Evolutionary conservation across 1,140 invertebrate species (phyloP).

Genomic region (Drosophila setifemur): DNA sequence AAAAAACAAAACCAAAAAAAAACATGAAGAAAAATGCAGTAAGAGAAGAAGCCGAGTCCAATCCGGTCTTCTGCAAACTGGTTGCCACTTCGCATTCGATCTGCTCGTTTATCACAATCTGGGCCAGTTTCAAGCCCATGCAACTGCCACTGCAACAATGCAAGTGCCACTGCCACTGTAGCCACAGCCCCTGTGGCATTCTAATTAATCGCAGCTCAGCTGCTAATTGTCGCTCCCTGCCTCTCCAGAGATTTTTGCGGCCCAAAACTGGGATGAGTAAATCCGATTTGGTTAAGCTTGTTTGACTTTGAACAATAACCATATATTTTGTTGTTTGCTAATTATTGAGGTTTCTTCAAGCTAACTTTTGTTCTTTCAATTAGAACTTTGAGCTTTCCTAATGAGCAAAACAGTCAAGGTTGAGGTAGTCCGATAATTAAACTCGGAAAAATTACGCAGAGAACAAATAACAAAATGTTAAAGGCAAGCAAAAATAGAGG

Average conservation of each 20-base stretch:
- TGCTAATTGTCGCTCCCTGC: neutral
- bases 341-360: neutral
- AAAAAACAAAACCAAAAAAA: neutral
- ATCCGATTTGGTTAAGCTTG: neutral
- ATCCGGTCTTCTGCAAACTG: slow-evolving; percentile 45
- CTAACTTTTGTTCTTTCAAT: slow-evolving; percentile 16
- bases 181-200: slow-evolving; percentile 9
- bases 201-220: slow-evolving; percentile 14
- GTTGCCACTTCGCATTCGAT: slow-evolving; percentile 46
- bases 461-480: neutral
- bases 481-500: too few species aligned
- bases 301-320: neutral
- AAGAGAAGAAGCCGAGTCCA: slow-evolving; percentile 23
- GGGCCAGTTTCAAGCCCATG: slow-evolving; percentile 12
- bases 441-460: neutral
- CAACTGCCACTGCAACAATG: slow-evolving; percentile 7
- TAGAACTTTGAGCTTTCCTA: slow-evolving; percentile 24
- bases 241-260: neutral
- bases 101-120: slow-evolving; percentile 46
- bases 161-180: neutral
- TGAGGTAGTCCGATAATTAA: slow-evolving; percentile 14
- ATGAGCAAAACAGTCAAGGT: slow-evolving; percentile 25
- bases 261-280: neutral
- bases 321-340: slow-evolving; percentile 8
- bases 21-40: neutral